Conservation (phyloP, 2,797 vertebrate species). For the Hypotaenidia philippensis region DNA sequence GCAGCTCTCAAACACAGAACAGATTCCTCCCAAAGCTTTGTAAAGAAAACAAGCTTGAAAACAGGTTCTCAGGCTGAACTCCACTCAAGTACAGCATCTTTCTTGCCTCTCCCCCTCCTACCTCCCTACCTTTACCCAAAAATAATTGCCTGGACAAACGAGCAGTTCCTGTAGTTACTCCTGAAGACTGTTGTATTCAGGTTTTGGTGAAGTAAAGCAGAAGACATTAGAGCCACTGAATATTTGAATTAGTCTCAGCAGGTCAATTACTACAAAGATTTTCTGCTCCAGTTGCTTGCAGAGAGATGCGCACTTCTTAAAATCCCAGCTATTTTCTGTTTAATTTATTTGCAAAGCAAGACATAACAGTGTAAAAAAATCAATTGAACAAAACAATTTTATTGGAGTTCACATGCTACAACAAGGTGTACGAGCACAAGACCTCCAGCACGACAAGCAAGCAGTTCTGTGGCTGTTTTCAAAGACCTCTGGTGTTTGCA, state of each 20-base stretch:
- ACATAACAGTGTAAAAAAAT: background rate
- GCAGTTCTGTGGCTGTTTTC: background rate
- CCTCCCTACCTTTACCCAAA: background rate
- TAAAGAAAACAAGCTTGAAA: background rate
- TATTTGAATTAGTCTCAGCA: slow-evolving; percentile 39
- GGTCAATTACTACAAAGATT: slow-evolving; percentile 47
- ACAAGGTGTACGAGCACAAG: background rate
- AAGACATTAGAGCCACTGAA: background rate
- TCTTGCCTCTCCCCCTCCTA: background rate
- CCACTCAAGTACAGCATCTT: background rate
- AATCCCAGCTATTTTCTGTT: slow-evolving; percentile 32
- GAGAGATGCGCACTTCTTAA: slow-evolving; percentile 12
- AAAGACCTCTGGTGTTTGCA: background rate
- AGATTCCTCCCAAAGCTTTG: background rate
- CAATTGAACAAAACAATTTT: slow-evolving; percentile 11
- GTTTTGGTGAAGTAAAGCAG: slow-evolving; percentile 4
- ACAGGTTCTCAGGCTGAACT: background rate
- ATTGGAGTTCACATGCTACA: background rate
- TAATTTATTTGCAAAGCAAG: slow-evolving; percentile 46
- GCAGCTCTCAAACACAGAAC: background rate
- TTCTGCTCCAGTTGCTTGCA: slow-evolving; percentile 46
- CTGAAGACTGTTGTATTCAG: background rate
- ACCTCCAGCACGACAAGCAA: background rate
- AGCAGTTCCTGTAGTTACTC: background rate
- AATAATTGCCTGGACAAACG: background rate